Percentiles rank a stretch among this genome's conserved stretches.
Evolutionary conservation across 2,888 invertebrate genomes (phyloP).

Genomic region (Orthonychiurus folsomi): DNA sequence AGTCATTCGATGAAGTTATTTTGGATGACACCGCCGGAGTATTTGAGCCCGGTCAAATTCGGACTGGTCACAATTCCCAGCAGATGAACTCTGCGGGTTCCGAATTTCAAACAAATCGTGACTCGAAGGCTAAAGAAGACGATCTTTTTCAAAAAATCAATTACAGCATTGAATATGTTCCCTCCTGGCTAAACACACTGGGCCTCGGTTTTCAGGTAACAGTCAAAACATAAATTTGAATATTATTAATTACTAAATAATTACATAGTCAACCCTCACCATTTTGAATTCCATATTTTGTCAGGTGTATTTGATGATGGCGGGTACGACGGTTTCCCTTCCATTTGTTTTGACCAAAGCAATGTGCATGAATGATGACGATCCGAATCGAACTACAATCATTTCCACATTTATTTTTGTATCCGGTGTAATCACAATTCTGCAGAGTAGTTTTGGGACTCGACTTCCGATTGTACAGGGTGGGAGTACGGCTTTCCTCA

Average conservation of each 20-base stretch:
- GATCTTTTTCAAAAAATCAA: no score
- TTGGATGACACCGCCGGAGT: background rate
- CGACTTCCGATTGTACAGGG: slow-evolving; percentile 47
- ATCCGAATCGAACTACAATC: slow-evolving; percentile 63
- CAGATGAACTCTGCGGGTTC: background rate
- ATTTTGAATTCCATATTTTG: background rate
- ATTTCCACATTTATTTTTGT: slow-evolving; percentile 75
- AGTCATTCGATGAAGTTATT: background rate
- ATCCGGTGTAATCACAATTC: slow-evolving; percentile 62
- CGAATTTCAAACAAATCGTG: background rate
- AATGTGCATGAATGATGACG: slow-evolving; percentile 65
- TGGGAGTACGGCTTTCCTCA: slow-evolving; percentile 69
- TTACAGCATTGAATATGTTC: slow-evolving; percentile 69
- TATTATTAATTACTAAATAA: no score
- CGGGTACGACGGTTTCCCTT: slow-evolving; percentile 72
- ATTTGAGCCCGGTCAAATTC: background rate
- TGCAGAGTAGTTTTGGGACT: slow-evolving; percentile 65
- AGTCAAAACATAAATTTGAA: no score
- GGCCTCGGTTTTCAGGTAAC: slow-evolving; percentile 69
- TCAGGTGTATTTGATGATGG: slow-evolving; percentile 62
- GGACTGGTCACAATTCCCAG: background rate
- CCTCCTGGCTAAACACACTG: slow-evolving; percentile 73
- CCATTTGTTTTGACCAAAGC: slow-evolving; percentile 70
- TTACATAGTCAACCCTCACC: slow-evolving; percentile 34
- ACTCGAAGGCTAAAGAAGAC: background rate